Conservation (phyloP, 2,797 vertebrate genomes). For the Streptopelia turtur region DNA sequence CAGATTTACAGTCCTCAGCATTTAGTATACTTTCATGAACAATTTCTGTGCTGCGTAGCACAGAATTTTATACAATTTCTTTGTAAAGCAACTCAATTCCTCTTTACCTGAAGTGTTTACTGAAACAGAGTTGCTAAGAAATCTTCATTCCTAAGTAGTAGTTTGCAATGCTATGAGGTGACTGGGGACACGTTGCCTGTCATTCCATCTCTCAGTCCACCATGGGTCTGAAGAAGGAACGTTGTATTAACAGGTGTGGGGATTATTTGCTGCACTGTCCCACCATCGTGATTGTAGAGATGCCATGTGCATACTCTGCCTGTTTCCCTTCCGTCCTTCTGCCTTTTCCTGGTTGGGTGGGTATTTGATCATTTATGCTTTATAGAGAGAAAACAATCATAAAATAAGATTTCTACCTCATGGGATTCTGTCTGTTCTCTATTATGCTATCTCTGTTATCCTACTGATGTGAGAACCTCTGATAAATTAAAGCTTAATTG, state of each 20-base stretch:
- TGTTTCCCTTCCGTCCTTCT: background rate
- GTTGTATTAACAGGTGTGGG: rapidly evolving
- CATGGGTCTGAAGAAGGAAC: rapidly evolving
- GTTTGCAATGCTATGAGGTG: background rate
- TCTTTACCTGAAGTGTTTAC: background rate
- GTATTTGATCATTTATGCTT: background rate
- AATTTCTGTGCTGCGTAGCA: background rate
- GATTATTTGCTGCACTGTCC: background rate
- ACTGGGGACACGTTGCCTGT: background rate
- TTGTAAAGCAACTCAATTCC: background rate
- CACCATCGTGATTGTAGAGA: rapidly evolving
- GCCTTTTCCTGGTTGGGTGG: background rate
- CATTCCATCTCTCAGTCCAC: background rate
- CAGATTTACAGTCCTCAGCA: background rate
- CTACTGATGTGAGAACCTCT: background rate
- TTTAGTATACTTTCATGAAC: background rate
- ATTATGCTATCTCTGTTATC: background rate
- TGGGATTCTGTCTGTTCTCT: background rate
- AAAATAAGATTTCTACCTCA: background rate
- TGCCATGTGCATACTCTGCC: rapidly evolving
- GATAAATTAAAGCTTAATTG: background rate
- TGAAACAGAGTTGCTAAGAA: background rate
- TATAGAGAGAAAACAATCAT: background rate
- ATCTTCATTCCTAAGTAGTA: background rate
- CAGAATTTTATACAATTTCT: background rate